These are phyloP conservation scores for Sesamia inferens DNA, from an alignment of 2,888 invertebrate genomes.

Conservation along the genomic window DNA sequence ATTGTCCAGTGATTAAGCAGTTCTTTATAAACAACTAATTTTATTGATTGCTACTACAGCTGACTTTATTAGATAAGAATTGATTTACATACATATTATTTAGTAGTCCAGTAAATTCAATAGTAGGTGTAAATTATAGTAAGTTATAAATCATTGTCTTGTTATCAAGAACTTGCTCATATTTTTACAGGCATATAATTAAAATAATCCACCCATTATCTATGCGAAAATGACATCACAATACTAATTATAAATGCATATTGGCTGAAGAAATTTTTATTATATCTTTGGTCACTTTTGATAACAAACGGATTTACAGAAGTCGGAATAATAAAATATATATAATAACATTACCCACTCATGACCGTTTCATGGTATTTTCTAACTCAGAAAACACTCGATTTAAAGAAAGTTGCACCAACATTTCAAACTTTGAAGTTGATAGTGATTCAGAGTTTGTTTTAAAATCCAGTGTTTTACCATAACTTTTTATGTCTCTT, in stretches of 20 bases:
- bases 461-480: not conserved
- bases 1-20: not conserved
- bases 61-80: constrained; percentile 29
- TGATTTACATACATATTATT: constrained; percentile 16
- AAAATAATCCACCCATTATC: constrained; percentile 11
- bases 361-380: too few species aligned
- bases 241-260: not conserved
- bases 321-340: not conserved
- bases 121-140: constrained; percentile 7
- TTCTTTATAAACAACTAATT: constrained; percentile 2
- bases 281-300: constrained; percentile 8
- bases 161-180: constrained; percentile 23
- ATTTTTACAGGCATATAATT: not conserved
- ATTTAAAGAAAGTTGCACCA: not conserved
- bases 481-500: not conserved
- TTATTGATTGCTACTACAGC: constrained; percentile 11
- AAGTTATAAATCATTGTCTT: constrained; percentile 16
- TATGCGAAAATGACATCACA: constrained; percentile 28
- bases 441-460: too few species aligned
- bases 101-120: constrained; percentile 10
- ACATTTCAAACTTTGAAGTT: not conserved
- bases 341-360: not conserved
- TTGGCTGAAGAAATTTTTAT: constrained; percentile 6
- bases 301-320: not conserved
- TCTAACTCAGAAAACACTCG: too few species aligned